These are phyloP conservation scores for Amphipoea oculea DNA, from an alignment of 2,888 invertebrate species.

Conservation along the genomic window DNA sequence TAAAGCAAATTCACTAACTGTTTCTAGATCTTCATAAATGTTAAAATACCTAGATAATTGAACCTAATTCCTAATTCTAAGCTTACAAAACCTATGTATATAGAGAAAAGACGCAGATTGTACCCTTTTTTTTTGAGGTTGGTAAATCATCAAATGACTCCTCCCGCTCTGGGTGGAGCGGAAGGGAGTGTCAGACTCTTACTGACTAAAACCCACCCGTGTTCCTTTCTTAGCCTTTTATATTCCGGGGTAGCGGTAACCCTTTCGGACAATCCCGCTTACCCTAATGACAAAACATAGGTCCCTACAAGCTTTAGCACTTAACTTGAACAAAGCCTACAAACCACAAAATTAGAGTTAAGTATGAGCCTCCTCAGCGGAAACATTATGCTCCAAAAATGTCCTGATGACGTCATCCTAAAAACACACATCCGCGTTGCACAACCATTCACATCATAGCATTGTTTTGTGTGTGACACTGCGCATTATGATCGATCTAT, in stretches of 20 bases:
- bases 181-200: no score
- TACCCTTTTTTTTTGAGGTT: not conserved
- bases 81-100: no score
- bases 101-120: not conserved
- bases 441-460: constrained; percentile 25
- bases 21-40: no score
- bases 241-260: no score
- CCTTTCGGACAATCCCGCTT: no score
- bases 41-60: no score
- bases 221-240: no score
- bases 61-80: no score
- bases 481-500: constrained; percentile 15
- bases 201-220: no score
- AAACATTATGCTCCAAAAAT: constrained; percentile 63
- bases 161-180: no score
- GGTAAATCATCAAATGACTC: no score
- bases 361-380: constrained; percentile 7
- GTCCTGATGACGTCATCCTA: constrained; percentile 72
- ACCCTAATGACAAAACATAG: not conserved
- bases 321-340: not conserved
- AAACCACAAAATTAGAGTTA: not conserved
- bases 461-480: constrained; percentile 68
- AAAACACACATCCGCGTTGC: constrained; percentile 47
- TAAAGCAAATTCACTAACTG: no score
- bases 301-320: not conserved